Evolutionary conservation across 1,140 invertebrate genomes (phyloP), one percentile per base, ranked within the genome.

Genomic region (Drosophila jambulina): DNA sequence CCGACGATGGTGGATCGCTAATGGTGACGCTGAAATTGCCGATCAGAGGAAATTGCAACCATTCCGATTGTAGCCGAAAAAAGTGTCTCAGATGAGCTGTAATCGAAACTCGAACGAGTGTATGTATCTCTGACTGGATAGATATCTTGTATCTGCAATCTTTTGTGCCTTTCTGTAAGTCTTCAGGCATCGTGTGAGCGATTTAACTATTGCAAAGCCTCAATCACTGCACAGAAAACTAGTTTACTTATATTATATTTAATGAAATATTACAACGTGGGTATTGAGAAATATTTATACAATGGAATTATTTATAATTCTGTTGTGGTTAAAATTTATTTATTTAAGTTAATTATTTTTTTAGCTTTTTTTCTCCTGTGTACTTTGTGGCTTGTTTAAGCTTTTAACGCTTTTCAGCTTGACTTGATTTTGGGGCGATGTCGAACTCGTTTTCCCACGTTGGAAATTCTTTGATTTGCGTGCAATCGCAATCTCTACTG

Each of bases 401-500:
- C 72, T 84, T 80, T 84, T 83, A 80, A 83, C 72, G 84, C 80
- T 87, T 87, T 87, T 77, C 83, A 70, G 83, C 75, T 69, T 80
- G 83, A 77, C 76, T 82, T 82, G 67, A 76, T 76, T 79, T 86
- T 57, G 76, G 80, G 83, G 83, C 83, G 76, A 79, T 87, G 59
- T 61, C 79, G 54, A 87, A 88, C 84, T 88, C 59, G 84, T 87
- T 87, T 87, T 88, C 85, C 84, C 85, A 87, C 84, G 84, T 88
- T 87, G 84, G 84, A 88, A 87, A 87, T 87, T 87, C 80, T 87
- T 87, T 80, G 82, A 87, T 87, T 87, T 88, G 80, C 84, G 82
- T 88, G 84, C 83, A 78, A 78, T 78, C 83, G 86, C 84, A 87
- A 87, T 84, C 84, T 84, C 65, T 68, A 88, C 84, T 87, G 84